Evolutionary conservation across 2,888 invertebrate genomes (phyloP).

Genomic region (Mythimna pallens): DNA sequence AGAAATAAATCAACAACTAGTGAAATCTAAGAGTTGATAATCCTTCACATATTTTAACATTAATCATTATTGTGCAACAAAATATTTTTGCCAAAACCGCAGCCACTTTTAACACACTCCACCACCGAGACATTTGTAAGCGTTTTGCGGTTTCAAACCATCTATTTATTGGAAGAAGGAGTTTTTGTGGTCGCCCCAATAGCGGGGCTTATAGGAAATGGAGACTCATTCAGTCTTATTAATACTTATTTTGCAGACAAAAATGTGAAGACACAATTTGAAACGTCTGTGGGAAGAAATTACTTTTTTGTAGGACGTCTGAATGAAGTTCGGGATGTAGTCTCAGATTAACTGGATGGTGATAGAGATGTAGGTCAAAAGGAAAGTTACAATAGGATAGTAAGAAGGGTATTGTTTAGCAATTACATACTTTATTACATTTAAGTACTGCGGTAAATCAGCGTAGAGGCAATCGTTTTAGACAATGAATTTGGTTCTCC

Average conservation of each 20-base stretch:
- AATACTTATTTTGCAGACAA: slow-evolving; percentile 57
- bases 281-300: slow-evolving; percentile 50
- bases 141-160: slow-evolving; percentile 65
- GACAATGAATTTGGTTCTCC: too few relatives aligned
- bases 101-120: slow-evolving; percentile 39
- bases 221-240: slow-evolving; percentile 60
- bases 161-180: slow-evolving; percentile 68
- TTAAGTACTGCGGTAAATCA: background rate
- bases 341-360: slow-evolving; percentile 7
- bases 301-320: slow-evolving; percentile 49
- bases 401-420: background rate
- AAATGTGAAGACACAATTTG: slow-evolving; percentile 59
- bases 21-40: too few relatives aligned
- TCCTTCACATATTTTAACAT: too few relatives aligned
- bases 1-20: too few relatives aligned
- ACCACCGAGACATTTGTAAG: slow-evolving; percentile 57
- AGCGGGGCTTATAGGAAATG: slow-evolving; percentile 63
- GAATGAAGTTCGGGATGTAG: slow-evolving; percentile 17
- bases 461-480: background rate
- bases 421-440: background rate
- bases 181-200: slow-evolving; percentile 66
- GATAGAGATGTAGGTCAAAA: slow-evolving; percentile 8
- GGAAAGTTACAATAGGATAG: background rate
- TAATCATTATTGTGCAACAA: background rate
- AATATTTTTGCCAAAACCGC: slow-evolving; percentile 16